Evolutionary conservation across 2,888 invertebrate genomes (phyloP), one percentile per base, ranked within the genome.

Genomic region (Tuberolachnus salignus): DNA sequence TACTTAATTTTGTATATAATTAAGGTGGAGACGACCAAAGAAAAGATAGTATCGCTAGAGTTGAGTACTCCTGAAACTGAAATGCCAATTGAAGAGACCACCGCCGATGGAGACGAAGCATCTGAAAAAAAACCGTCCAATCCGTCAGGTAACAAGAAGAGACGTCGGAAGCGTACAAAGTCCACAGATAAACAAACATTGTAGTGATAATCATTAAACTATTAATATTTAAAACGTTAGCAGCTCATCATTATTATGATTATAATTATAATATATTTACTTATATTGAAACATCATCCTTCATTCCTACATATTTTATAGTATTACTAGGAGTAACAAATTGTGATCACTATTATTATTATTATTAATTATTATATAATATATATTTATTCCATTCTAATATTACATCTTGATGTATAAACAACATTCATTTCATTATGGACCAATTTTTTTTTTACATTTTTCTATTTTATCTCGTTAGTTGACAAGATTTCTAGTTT

Each of bases 21-120:
- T 78, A 86, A 93, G 94, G 94, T 94, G 86, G 94, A 95, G 89
- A 94, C 94, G 81, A 91, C 94, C 82, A 92, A 93, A 87, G 94
- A 94, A 87, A 94, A 94, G 88, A 94, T 95, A 83, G 93, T 95
- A 87, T 94, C 94, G 80, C 87, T 95, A 86, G 94, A 95, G 87
- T 87, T 95, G 16, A 78, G 78, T 69, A 78, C 78, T 34, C 78
- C 78, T 9, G 78, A 78, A 69, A n/a, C 59, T 16, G 67, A 78
- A 78, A 26, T 66, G 3, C 67, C 57, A 59, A 42, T 23, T 61
- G 67, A 59, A 59, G 67, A 61, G 14, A 11, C 19, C 13, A 26
- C 11, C 3, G 66, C 66, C 42, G 57, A 66, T 10, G 75, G 57
- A 69, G 78, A 69, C 34, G n/a, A 23, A 11, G 19, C 34, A 8